Evolutionary conservation across 2,797 vertebrate species (phyloP).

Genomic region (Anguilla megastoma): DNA sequence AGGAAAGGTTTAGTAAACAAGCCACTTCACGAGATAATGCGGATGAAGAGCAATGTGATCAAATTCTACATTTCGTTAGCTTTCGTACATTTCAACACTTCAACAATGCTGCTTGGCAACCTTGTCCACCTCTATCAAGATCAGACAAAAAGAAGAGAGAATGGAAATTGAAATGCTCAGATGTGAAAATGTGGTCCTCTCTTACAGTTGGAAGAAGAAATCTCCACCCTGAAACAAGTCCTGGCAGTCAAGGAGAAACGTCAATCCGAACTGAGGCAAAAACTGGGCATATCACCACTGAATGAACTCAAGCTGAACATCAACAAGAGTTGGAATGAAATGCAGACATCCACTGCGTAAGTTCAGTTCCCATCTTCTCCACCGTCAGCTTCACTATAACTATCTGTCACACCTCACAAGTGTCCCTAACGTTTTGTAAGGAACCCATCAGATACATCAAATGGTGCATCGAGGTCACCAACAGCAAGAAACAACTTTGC

Average conservation of each 20-base stretch:
- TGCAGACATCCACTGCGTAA: constrained; percentile 92
- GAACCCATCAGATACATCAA: too few species aligned
- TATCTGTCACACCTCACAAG: not conserved
- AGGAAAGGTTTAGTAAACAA: not conserved
- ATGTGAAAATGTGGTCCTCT: not conserved
- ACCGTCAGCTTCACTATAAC: not conserved
- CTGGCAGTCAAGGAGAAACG: constrained; percentile 92
- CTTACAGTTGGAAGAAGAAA: constrained; percentile 92
- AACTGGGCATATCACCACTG: constrained; percentile 86
- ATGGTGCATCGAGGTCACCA: too few species aligned
- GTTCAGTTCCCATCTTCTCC: constrained; percentile 56
- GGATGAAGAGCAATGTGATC: not conserved
- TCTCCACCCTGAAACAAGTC: constrained; percentile 90
- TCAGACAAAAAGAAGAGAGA: not conserved
- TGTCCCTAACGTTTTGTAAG: not conserved
- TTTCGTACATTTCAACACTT: not conserved
- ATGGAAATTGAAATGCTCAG: not conserved
- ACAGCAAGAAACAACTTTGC: too few species aligned
- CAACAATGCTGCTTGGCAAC: not conserved
- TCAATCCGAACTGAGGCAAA: constrained; percentile 88
- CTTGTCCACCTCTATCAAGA: not conserved
- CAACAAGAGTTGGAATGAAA: constrained; percentile 89
- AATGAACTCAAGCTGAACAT: constrained; percentile 90
- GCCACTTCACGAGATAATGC: not conserved
- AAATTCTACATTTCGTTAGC: not conserved